phyloP scores from a whole-genome alignment of 2,888 invertebrate species.

The Drosophila anomelani region DNA sequence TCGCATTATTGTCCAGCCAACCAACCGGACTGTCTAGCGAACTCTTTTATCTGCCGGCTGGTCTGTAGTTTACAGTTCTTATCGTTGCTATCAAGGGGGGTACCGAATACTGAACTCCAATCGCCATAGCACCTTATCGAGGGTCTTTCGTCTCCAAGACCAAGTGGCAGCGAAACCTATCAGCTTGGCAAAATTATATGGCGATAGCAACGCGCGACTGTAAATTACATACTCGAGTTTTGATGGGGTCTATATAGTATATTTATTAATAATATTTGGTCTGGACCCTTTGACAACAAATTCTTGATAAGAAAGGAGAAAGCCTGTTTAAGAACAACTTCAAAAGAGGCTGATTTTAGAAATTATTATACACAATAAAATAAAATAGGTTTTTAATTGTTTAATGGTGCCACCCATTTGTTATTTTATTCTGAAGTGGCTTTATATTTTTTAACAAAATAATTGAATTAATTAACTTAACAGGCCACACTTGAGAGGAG shows the following conservation, averaged over 20 bases:
- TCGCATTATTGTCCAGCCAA: conserved; percentile 2
- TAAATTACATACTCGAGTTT: conserved; percentile 36
- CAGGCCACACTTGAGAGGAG: not conserved
- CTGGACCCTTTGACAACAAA: not conserved
- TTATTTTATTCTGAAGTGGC: conserved; percentile 40
- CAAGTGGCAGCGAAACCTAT: conserved; percentile 18
- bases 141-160: conserved; percentile 12
- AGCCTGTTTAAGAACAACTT: conserved; percentile 5
- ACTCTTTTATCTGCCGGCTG: conserved; percentile 23
- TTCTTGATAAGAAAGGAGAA: conserved; percentile 10
- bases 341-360: not conserved
- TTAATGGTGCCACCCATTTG: conserved; percentile 4
- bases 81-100: conserved; percentile 35
- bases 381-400: conserved; percentile 49
- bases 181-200: conserved; percentile 22
- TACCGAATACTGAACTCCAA: not conserved
- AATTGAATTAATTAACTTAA: conserved; percentile 6
- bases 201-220: conserved; percentile 11
- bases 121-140: conserved; percentile 17
- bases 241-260: not conserved
- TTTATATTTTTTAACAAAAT: not conserved
- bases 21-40: conserved; percentile 34
- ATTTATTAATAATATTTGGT: conserved; percentile 31
- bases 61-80: conserved; percentile 25
- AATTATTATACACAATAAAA: conserved; percentile 31